Percentiles rank a stretch among this genome's conserved stretches.
Conservation (phyloP, 2,797 vertebrate species). For the Premnoplex brunnescens region DNA sequence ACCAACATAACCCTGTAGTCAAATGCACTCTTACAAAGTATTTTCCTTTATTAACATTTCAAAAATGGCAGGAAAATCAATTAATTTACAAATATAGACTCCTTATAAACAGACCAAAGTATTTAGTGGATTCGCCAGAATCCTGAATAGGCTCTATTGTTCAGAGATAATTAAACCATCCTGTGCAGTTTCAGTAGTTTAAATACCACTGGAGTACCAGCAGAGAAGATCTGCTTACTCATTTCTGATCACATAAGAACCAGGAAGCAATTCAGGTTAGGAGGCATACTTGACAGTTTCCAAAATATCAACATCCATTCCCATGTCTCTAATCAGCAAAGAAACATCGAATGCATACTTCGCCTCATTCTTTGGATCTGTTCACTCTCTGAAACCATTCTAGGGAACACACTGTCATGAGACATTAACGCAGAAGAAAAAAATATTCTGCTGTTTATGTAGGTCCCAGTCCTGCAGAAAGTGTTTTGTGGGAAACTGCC, state of each 20-base stretch:
- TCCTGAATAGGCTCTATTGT: constrained; percentile 40
- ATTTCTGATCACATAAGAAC: not conserved
- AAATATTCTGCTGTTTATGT: not conserved
- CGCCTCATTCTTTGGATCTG: not conserved
- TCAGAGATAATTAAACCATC: constrained; percentile 55
- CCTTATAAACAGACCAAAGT: not conserved
- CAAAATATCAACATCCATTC: not conserved
- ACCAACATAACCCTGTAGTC: not conserved
- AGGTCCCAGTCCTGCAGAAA: not conserved
- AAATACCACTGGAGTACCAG: not conserved
- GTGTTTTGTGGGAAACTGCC: not conserved
- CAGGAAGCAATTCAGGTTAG: not conserved
- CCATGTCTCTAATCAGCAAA: not conserved
- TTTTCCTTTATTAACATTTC: not conserved
- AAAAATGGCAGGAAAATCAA: not conserved
- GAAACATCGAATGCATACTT: not conserved
- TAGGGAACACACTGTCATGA: not conserved
- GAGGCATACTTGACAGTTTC: not conserved
- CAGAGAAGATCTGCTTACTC: not conserved
- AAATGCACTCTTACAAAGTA: not conserved
- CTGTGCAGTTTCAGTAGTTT: constrained; percentile 10
- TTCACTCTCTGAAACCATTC: not conserved
- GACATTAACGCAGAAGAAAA: not conserved
- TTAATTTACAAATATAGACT: not conserved
- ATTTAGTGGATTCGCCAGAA: constrained; percentile 31